These are phyloP conservation scores for Otolemur crassicaudatus DNA, from an alignment of 2,797 vertebrate genomes.

Conservation along the genomic window DNA sequence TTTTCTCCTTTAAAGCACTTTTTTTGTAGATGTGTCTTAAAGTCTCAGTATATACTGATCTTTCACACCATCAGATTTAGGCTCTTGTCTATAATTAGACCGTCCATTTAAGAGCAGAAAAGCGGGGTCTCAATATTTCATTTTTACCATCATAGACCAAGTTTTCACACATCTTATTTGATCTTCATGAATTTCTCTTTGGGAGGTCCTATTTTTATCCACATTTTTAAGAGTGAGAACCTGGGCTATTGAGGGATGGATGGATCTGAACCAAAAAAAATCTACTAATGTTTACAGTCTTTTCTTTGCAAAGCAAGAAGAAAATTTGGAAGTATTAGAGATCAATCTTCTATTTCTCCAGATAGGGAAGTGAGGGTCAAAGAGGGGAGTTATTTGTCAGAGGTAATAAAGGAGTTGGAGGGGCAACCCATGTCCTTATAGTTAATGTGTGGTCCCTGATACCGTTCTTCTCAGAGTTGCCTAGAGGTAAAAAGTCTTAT, in stretches of 20 bases:
- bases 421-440: neutral
- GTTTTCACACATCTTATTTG: neutral
- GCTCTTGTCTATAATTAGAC: constrained; percentile 17
- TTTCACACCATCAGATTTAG: neutral
- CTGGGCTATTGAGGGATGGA: neutral
- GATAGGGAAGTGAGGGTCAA: neutral
- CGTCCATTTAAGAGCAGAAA: constrained; percentile 21
- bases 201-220: neutral
- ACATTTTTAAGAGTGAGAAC: neutral
- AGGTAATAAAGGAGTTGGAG: neutral
- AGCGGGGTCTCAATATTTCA: neutral
- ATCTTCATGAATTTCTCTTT: neutral
- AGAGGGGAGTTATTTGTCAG: neutral
- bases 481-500: neutral
- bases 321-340: neutral
- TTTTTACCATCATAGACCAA: neutral
- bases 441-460: neutral
- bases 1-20: constrained; percentile 12
- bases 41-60: neutral
- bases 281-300: neutral
- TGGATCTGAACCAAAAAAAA: neutral
- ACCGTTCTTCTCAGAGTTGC: neutral
- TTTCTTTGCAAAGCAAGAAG: constrained; percentile 1
- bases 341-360: neutral
- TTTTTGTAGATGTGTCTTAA: neutral